Evolutionary conservation across 2,113 vertebrate species (phyloP).

Genomic region (Triplophysa tibetana): DNA sequence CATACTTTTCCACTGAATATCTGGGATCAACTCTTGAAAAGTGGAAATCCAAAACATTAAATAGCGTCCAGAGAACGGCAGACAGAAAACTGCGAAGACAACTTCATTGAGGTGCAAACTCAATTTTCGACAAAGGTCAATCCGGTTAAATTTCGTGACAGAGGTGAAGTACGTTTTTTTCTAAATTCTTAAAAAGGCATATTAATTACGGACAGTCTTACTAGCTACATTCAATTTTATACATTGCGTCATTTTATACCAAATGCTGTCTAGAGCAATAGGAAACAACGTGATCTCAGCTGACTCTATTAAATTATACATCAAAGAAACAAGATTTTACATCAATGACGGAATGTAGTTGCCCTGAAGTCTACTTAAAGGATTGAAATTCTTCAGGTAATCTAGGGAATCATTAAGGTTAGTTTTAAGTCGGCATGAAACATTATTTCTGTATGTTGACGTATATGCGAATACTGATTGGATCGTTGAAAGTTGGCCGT

Average conservation of each 20-base stretch:
- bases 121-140: conserved; percentile 7
- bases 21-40: not conserved
- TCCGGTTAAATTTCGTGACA: not conserved
- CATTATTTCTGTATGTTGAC: no score
- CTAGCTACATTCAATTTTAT: not conserved
- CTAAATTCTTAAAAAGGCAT: not conserved
- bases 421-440: not conserved
- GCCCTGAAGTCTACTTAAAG: not conserved
- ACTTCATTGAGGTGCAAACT: conserved; percentile 8
- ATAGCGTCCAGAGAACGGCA: not conserved
- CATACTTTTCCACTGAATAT: not conserved
- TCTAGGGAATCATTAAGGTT: not conserved
- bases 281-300: not conserved
- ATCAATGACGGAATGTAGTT: not conserved
- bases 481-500: no score
- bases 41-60: conserved; percentile 14
- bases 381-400: not conserved
- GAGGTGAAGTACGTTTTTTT: not conserved
- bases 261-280: not conserved
- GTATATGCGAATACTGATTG: no score
- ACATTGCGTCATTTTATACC: not conserved
- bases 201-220: not conserved
- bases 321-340: not conserved
- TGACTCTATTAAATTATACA: not conserved
- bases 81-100: not conserved